phyloP scores from a whole-genome alignment of 2,113 vertebrate species.

The Rynchops niger region DNA sequence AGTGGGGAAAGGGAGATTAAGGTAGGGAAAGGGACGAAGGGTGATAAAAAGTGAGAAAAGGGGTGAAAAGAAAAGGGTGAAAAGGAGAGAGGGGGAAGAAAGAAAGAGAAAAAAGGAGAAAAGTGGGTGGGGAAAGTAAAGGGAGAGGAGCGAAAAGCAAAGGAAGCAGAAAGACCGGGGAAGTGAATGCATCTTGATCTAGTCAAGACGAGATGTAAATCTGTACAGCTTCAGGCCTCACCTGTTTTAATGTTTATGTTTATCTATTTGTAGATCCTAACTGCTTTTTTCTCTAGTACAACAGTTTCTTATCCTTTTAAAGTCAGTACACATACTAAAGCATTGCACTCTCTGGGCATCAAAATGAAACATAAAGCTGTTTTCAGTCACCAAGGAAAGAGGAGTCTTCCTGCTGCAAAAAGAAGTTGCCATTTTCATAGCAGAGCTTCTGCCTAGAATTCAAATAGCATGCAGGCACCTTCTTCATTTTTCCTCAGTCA shows the following conservation, averaged over 20 bases:
- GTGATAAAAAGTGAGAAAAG: not conserved
- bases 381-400: not conserved
- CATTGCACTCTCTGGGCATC: not conserved
- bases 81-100: not conserved
- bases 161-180: not conserved
- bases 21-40: not conserved
- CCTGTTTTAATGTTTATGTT: not conserved
- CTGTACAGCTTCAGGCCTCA: not conserved
- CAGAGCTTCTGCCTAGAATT: not conserved
- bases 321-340: not conserved
- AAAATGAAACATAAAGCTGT: not conserved
- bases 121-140: not conserved
- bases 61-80: not conserved
- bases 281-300: not conserved
- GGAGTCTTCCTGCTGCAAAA: not conserved
- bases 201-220: not conserved
- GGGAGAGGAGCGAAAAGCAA: not conserved
- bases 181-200: not conserved
- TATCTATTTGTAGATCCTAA: not conserved
- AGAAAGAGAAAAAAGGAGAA: not conserved
- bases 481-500: not conserved
- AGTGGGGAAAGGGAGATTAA: not conserved
- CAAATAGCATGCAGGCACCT: not conserved
- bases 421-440: not conserved
- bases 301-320: not conserved